Conservation (phyloP, 2,113 vertebrate species). For the Catharus bicknelli region DNA sequence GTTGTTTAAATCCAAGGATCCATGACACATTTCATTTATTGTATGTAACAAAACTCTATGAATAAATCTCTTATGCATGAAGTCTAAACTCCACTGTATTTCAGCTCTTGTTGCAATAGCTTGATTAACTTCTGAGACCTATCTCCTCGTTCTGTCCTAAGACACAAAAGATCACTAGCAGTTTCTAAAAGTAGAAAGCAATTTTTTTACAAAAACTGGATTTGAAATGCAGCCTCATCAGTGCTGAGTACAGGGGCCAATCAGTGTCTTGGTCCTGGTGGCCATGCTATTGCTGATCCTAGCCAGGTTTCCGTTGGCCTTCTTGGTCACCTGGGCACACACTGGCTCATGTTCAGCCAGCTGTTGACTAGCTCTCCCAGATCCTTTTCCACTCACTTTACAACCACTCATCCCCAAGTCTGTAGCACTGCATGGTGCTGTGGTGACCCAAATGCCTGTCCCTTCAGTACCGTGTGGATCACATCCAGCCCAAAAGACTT, state of each 20-base stretch:
- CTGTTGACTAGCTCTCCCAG: accelerated
- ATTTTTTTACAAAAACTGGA: background rate
- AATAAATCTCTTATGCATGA: background rate
- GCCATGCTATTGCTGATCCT: background rate
- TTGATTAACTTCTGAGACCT: background rate
- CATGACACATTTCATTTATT: background rate
- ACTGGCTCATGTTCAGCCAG: accelerated
- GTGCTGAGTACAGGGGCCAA: no score
- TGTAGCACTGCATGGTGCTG: background rate
- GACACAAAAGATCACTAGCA: background rate
- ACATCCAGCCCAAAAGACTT: background rate
- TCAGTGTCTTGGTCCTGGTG: background rate
- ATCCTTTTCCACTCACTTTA: background rate
- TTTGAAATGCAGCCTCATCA: background rate
- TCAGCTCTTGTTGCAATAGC: background rate
- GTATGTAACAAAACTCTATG: background rate
- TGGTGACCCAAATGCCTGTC: background rate
- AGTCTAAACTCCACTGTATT: background rate
- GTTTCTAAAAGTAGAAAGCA: background rate
- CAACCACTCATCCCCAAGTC: background rate
- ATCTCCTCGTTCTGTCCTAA: background rate
- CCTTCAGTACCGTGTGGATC: background rate
- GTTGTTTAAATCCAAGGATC: background rate
- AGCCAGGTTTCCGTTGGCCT: background rate
- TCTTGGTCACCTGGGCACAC: background rate